Base-by-base conservation (phyloP, 2,797 vertebrate genomes). In the Onychomys leucogaster region DNA sequence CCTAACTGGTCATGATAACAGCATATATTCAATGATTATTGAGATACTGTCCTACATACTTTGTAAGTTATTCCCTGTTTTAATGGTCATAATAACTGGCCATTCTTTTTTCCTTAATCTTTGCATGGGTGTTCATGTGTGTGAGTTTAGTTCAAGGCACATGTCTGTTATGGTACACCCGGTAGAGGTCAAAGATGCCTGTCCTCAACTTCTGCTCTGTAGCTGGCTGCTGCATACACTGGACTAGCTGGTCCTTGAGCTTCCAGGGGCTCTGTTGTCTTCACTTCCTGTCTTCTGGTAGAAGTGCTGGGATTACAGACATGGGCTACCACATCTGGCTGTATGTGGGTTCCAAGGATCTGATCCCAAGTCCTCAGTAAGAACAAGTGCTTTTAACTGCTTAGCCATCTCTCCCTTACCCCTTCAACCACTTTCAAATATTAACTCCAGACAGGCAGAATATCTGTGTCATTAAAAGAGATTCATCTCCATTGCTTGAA, bases 1-100 rank as follows among this genome's bases (percentile, higher is more conserved):
- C 6, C 8, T 86, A 83, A 49, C 23, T 88, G 23, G 29, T 78
- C 57, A 34, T 76, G 32, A 85, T 52, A 92, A 91, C 84, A 90
- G 37, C 83, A 92, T 81, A 37, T 27, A 27, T 65, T 32, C 41
- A 93, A 81, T 27, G 78, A 19, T 80, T 78, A 87, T 73, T 94
- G 93, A 82, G 61, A 84, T 71, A 63, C 43, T 23, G 11, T 88
- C 29, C 59, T 88, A 81, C 76, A 17, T 37, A 41, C 12, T 78
- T 96, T 80, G 69, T 4, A 32, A 25, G n/a, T 80, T 67, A 61
- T 43, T 71, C 89, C 63, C 49, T 90, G 4, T 96, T 93, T 90
- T 78, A 21, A 59, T 52, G 57, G 37, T 78, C 81, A 86, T 8
- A 69, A 77, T 73, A 63, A 82, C 69, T n/a, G 1, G 32, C 9